Evolutionary conservation across 2,797 vertebrate species (phyloP).

Genomic region (Cyprinella venusta): DNA sequence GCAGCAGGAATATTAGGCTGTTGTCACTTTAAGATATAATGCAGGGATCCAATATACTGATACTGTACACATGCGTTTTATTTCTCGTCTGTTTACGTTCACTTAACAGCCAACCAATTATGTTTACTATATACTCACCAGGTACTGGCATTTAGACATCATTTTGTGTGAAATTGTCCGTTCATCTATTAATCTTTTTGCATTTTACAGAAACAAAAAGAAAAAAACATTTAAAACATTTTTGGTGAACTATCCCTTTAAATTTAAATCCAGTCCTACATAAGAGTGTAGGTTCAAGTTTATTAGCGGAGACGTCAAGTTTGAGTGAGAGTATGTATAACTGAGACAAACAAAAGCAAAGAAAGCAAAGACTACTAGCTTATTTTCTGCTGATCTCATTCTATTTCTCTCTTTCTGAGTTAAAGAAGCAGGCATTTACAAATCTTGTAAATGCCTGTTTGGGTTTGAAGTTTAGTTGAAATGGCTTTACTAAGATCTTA

Average conservation of each 20-base stretch:
- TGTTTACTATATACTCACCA: no score
- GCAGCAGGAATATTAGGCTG: no score
- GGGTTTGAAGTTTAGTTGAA: slow-evolving; percentile 72
- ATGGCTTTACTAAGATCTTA: slow-evolving; percentile 62
- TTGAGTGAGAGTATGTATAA: slow-evolving; percentile 4
- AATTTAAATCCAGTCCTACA: not conserved
- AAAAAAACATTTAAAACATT: no score
- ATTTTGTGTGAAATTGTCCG: no score
- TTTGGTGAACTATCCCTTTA: not conserved
- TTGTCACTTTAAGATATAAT: no score
- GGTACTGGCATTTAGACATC: no score
- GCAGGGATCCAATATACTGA: no score
- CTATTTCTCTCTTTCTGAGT: slow-evolving; percentile 65
- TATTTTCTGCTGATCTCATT: slow-evolving; percentile 61
- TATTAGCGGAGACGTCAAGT: not conserved
- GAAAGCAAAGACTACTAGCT: slow-evolving; percentile 10
- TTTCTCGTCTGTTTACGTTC: no score
- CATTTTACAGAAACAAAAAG: no score
- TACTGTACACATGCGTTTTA: no score
- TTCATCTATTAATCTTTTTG: no score
- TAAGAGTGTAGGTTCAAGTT: not conserved
- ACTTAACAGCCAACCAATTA: no score
- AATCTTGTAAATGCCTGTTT: slow-evolving; percentile 62
- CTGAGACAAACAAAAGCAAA: slow-evolving; percentile 46
- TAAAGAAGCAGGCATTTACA: slow-evolving; percentile 8